Evolutionary conservation across 2,797 vertebrate genomes (phyloP), one percentile per base, ranked within the genome.

Genomic region (Lepidocolaptes lacrymiger): DNA sequence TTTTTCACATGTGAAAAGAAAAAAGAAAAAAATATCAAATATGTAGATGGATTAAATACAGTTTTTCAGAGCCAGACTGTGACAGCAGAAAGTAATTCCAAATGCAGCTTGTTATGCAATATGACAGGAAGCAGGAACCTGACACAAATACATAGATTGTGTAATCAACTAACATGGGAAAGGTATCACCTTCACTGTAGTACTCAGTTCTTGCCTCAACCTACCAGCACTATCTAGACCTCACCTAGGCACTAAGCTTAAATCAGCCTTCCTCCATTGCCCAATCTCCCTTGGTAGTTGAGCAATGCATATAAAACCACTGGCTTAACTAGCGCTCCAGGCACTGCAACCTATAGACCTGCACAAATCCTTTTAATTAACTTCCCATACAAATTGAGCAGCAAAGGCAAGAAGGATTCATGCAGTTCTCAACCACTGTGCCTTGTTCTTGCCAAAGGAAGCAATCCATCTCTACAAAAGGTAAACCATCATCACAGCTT

Each of bases 331-430:
- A 43, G 5, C 34, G 54, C 72, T 59, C 30, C 63, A 79, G 41
- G 71, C 49, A 63, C 26, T 59, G 63, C 27, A 63, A 37, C 67
- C 75, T 51, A 64, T 8, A 89, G 55, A 91, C 32, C 49, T 68
- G 80, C 36, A 43, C 44, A 81, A 94, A 62, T 71, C 71, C 52
- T 62, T 62, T 49, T 74, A 52, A 88, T 59, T 62, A 71, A 30
- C 49, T 44, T 85, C 52, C 39, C 5, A 12, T 44, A 32, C 54
- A 82, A 58, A 41, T 5, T 11, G 43, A 85, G 75, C 26, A 55
- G 55, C 68, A 64, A 64, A 87, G 49, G 58, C 14, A 55, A 67
- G 44, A 49, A 43, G 41, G 44, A 59, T 92, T 85, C 58, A 34
- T 5, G 26, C 10, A 75, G 15, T 16, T 90, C 44, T 63, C 54